These are phyloP conservation scores for Pecten maximus DNA, from an alignment of 2,888 invertebrate species.

Conservation along the genomic window DNA sequence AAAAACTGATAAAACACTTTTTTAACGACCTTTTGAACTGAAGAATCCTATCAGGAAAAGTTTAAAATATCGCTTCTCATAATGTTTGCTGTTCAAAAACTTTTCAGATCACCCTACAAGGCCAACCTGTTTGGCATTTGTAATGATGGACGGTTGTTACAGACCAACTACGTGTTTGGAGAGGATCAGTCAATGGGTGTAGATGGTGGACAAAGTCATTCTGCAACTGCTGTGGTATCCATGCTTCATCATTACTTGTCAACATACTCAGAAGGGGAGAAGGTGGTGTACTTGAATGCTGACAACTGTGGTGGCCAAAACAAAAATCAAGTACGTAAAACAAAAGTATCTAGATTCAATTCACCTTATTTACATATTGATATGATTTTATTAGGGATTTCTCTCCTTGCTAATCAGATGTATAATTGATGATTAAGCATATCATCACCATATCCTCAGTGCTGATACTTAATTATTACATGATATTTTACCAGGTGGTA, in stretches of 20 bases:
- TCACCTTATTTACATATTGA: no score
- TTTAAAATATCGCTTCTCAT: no score
- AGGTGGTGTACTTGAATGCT: not conserved
- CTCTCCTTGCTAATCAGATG: not conserved
- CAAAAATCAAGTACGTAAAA: conserved; percentile 26
- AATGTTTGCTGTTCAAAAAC: no score
- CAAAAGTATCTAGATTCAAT: not conserved
- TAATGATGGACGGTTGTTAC: not conserved
- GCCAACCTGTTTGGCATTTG: conserved; percentile 37
- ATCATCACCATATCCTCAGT: not conserved
- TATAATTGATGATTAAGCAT: not conserved
- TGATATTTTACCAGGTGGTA: not conserved
- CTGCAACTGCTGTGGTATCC: conserved; percentile 31
- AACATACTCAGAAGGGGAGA: not conserved
- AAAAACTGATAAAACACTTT: no score
- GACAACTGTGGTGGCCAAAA: conserved; percentile 41
- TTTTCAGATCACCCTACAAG: conserved; percentile 39
- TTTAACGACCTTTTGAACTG: no score
- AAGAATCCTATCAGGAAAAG: no score
- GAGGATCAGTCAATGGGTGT: conserved; percentile 11
- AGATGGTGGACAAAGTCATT: conserved; percentile 34
- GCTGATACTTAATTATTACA: not conserved
- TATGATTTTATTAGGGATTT: no score
- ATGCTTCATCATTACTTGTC: not conserved
- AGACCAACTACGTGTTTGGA: not conserved